These are phyloP conservation scores for Anthopleura sola DNA, from an alignment of 64 coral and sea anemone genomes.

Conservation along the genomic window DNA sequence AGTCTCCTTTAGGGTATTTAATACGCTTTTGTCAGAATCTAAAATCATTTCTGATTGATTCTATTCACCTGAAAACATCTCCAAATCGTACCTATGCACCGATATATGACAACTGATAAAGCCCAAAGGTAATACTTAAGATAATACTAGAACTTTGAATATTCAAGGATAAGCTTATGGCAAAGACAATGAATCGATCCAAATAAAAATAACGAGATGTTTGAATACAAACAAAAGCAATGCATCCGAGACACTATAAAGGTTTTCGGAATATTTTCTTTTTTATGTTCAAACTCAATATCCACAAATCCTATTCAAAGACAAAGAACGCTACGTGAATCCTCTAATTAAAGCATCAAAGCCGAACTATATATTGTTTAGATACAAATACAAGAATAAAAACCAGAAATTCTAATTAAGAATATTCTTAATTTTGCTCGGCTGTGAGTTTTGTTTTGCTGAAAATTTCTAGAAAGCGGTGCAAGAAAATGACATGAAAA, in stretches of 20 bases:
- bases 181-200: neutral
- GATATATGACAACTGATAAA: constrained; percentile 4
- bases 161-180: neutral
- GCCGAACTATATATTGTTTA: neutral
- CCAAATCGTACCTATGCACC: neutral
- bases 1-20: neutral
- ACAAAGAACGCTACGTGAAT: neutral
- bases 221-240: neutral
- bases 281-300: neutral
- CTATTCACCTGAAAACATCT: neutral
- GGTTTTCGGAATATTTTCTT: neutral
- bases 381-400: neutral
- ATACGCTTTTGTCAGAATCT: neutral
- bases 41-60: neutral
- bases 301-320: neutral
- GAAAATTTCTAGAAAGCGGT: neutral
- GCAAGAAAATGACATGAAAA: neutral
- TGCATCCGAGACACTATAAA: neutral
- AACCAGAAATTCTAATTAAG: neutral
- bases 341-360: neutral
- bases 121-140: neutral
- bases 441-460: neutral
- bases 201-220: neutral
- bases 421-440: neutral
- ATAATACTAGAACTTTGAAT: neutral